Percentiles rank a stretch among this genome's conserved stretches.
Conservation (phyloP, 1,140 invertebrate species). For the Philopotamus ludificatus region DNA sequence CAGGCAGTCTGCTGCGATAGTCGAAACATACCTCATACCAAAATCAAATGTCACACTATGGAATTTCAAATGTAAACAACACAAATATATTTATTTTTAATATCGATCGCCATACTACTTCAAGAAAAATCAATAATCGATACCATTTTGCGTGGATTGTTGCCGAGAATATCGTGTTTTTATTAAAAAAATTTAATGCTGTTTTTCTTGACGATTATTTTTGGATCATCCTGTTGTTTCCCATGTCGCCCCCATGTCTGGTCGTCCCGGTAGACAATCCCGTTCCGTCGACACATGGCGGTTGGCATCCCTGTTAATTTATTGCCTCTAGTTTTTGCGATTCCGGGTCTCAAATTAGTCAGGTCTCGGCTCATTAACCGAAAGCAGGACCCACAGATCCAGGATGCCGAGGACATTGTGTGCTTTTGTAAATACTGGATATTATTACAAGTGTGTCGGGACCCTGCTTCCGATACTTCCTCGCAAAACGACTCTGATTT, state of each 20-base stretch:
- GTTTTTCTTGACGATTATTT: background rate
- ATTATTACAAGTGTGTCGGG: too few species aligned
- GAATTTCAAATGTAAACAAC: background rate
- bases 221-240: too few species aligned
- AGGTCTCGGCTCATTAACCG: background rate
- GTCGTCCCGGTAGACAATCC: too few species aligned
- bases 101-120: background rate
- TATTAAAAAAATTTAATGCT: background rate
- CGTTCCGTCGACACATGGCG: too few species aligned
- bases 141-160: background rate
- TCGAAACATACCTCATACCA: background rate
- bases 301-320: background rate
- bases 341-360: background rate
- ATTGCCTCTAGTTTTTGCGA: background rate
- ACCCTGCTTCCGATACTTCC: too few species aligned
- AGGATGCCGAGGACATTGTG: too few species aligned
- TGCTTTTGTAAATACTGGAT: too few species aligned
- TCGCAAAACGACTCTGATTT: too few species aligned
- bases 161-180: background rate
- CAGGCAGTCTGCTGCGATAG: constrained; percentile 21
- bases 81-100: background rate
- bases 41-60: background rate
- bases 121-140: background rate
- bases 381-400: too few species aligned
- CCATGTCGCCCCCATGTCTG: background rate